phyloP scores from a whole-genome alignment of 2,113 vertebrate genomes.

The Barnardius zonarius region DNA sequence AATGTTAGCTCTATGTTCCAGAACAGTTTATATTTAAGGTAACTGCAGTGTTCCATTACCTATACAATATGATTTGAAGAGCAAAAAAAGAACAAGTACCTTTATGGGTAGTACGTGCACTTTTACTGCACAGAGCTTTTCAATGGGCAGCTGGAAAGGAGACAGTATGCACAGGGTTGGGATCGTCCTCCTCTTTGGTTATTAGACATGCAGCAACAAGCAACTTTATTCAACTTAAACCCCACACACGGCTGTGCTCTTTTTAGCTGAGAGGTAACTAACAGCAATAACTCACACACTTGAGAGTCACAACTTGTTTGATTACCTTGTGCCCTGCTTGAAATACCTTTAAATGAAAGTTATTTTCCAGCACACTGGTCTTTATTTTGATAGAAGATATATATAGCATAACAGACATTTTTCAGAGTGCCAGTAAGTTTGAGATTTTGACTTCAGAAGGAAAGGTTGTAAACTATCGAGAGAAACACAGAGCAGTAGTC shows the following conservation, averaged over 20 bases:
- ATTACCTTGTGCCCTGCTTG: neutral
- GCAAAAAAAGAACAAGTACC: neutral
- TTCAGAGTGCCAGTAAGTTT: neutral
- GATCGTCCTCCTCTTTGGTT: neutral
- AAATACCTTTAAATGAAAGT: neutral
- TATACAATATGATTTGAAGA: neutral
- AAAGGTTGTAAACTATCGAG: neutral
- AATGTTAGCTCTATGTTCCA: neutral
- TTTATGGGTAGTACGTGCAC: neutral
- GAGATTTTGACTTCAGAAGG: constrained; percentile 26
- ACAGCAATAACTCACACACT: neutral
- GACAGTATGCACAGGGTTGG: neutral
- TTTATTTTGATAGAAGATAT: neutral
- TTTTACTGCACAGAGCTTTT: neutral
- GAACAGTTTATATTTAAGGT: neutral
- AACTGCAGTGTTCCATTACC: neutral
- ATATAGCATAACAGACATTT: neutral
- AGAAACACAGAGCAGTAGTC: constrained; percentile 7
- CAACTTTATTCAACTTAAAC: neutral
- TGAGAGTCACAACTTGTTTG: neutral
- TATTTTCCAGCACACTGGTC: neutral
- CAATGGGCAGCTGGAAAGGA: neutral
- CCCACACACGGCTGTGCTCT: neutral
- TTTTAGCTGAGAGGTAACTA: neutral
- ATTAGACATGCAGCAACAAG: neutral